Evolutionary conservation across 2,888 invertebrate species (phyloP), one percentile per base, ranked within the genome.

Genomic region (Orthosia gothica): DNA sequence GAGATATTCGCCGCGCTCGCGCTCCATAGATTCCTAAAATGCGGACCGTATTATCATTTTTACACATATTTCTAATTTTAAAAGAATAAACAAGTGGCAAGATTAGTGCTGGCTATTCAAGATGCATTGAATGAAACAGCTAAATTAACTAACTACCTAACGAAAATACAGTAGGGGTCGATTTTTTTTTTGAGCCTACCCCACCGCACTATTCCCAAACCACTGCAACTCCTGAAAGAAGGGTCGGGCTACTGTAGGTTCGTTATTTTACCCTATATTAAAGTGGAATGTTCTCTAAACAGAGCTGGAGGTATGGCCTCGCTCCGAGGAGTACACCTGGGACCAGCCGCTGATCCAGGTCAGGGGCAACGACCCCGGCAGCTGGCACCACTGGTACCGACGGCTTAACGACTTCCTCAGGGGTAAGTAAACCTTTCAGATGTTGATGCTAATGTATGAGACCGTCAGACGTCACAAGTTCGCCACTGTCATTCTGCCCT

Each of bases 301-400:
- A 96, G 96, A 94, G 70, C 80, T 96, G 89, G 95, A 96, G 77
- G 94, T 96, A 26, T 96, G 95, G 95, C 96, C 96, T 5, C 93
- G 94, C 0, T 93, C 95, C 0, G 94, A 94, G 2, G 94, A 95
- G 79, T 94, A 93, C 89, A 92, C 90, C 75, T 93, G 92, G 91
- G 93, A 95, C 55, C 92, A 96, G 84, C 96, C 96, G 0, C 88
- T 95, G 70, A 96, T 96, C 80, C 93, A 94, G 89, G 95, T 96
- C 89, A 87, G 91, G 1, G 88, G 92, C 5, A 88, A 88, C 45
- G 95, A 96, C 86, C 91, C 95, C 1, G 96, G 96, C 87, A 95
- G 94, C 92, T 95, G 95, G 96, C 93, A 95, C 47, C 87, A 88
- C n/a, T 96, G 96, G 96, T 93, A 92, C 87, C 89, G 90, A 65